Evolutionary conservation across 2,797 vertebrate species (phyloP), one percentile per base, ranked within the genome.

Genomic region (Dipus sagitta): DNA sequence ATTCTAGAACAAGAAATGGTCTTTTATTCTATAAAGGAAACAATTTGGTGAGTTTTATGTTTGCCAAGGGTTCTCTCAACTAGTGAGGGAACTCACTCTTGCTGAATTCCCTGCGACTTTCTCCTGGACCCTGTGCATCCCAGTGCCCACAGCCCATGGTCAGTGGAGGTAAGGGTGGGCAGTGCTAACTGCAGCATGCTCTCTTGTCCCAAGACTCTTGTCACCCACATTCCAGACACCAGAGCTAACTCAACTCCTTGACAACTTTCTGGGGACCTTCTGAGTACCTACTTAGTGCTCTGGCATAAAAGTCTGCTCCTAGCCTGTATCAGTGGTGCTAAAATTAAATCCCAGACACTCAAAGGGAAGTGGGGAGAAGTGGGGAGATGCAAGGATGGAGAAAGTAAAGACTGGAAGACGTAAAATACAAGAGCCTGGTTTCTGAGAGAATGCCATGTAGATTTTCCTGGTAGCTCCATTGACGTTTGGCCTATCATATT

Each of bases 1-100:
- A 75, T 26, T 58, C 84, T 81, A 82, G 64, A 90, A 24, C 34
- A 78, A 6, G 32, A 85, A 91, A 71, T 28, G 21, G 78, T 86
- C 11, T 89, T 13, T 77, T 89, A 32, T 34, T 81, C 23, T 75
- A 38, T 32, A 52, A 64, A 79, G 67, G 13, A 82, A 75, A 32
- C 38, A 54, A n/a, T 42, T 82, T 67, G 60, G 93, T 38, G 65
- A 5, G 2, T 76, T 71, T 15, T 58, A 10, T 30, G 65, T 77
- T 71, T 8, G 54, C 11, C 60, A 30, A 70, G 77, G 3, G 30
- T 42, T 38, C 52, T 83, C 65, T 34, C 82, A 47, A 87, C 17
- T 72, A 64, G 28, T 12, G 86, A 80, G 17, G 38, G 3, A 54
- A 72, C 58, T 75, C 47, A n/a, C 42, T 23, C 38, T n/a, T 84